Evolutionary conservation across 2,113 vertebrate species (phyloP), one percentile per base, ranked within the genome.

Genomic region (Rhegmatorhina hoffmannsi): DNA sequence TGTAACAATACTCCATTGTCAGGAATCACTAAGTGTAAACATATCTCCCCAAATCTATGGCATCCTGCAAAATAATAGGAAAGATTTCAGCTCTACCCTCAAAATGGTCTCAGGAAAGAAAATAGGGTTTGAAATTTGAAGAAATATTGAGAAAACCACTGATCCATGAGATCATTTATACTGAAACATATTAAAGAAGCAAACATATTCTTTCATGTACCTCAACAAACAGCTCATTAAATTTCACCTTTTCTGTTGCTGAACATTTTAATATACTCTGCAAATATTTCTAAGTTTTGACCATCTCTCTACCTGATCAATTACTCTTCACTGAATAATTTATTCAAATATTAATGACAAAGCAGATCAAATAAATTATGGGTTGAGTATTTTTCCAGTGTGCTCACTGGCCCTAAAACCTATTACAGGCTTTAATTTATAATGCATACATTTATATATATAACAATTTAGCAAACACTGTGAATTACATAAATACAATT

Each of bases 321-420:
- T 93, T 91, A 66, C 34, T 81, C 60, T 62, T 82, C 50, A 80
- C 49, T 75, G 63, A 95, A 95, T 93, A 93, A 94, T 93, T 95
- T 77, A 87, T 79, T 82, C 7, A 66, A 87, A 80, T 36, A 74
- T 79, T 89, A 87, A 96, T 94, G 77, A 36, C 43, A 91, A 96
- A 90, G 47, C 17, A 87, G 33, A 79, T 64, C 16, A 85, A 83
- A 94, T 93, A 72, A 92, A 50, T 88, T 92, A 56, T 46, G n/a
- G 0, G 5, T 60, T 81, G 25, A 79, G 33, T 86, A 50, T 74
- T 90, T 96, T 96, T 87, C 77, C 76, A 33, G 11, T 67, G 38
- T 75, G 82, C 33, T 92, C 81, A 72, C 59, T 50, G 53, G 21
- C n/a, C 43, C 46, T 73, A 76, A 95, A 95, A 74, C 28, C 43